Base-by-base conservation (phyloP, 2,797 vertebrate species). In the Lycodopsis pacificus region DNA sequence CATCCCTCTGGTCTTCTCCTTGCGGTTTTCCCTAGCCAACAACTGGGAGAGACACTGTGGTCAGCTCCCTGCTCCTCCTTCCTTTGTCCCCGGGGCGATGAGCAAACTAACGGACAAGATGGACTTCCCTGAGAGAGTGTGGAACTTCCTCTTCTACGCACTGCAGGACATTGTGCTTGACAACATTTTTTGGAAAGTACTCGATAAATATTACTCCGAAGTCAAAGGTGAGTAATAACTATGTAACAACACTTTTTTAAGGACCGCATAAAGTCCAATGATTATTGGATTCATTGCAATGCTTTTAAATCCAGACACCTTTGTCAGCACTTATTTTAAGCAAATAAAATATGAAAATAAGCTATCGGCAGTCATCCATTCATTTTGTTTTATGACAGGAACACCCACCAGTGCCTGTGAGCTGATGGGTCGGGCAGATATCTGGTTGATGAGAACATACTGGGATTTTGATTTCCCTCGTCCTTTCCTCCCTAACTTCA, bases 381-480 rank as follows among this genome's bases (percentile, higher is more conserved):
- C 19, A 8, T 68, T 40, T 13, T 83, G 42, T 15, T 54, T 4
- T 68, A 14, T 51, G 34, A 86, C 86, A 94, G 92, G 91, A 74
- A 86, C 25, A 4, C 90, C 90, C 63, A 92, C 76, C 62, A 83
- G 66, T 25, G 81, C 79, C 56, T 98, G 97, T 73, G 95, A 98
- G 83, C 87, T 30, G 0, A 95, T 97, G 94, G 92, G 96, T 1
- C 97, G 92, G 87, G 96, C 96, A 59, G 97, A 98, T 71, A 95
- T 98, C 59, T 99, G 97, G 97, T 83, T 98, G 75, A 97, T 98
- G 1, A 85, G 96, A 74, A 97, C 96, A 8, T 98, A 97, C 73
- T 98, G 98, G 97, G 97, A 99, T 86, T 96, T 98, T 83, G 97
- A 98, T 78, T 99, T 96, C 88, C 97, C 97, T 58, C 94, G 95